Conservation (phyloP, 2,888 invertebrate species). For the Heteropelma amictum region DNA sequence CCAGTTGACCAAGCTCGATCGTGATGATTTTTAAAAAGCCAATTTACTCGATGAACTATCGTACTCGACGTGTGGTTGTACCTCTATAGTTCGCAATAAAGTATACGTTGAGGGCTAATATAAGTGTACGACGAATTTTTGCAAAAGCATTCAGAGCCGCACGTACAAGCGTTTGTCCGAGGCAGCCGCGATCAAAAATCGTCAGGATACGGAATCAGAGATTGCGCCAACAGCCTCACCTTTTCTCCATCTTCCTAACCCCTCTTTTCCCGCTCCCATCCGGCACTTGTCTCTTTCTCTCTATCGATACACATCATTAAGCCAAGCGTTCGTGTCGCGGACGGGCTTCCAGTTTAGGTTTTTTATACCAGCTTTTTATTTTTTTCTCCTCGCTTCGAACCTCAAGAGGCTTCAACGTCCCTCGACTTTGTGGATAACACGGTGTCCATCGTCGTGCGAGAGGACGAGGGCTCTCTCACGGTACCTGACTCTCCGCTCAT, state of each 20-base stretch:
- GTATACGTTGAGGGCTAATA: too few species aligned
- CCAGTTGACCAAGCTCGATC: too few species aligned
- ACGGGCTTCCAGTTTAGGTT: slow-evolving; percentile 49
- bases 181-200: slow-evolving; percentile 29
- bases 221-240: slow-evolving; percentile 21
- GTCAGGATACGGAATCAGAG: slow-evolving; percentile 42
- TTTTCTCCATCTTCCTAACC: slow-evolving; percentile 12
- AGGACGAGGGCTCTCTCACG: slow-evolving; percentile 55
- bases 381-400: slow-evolving; percentile 37
- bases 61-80: too few species aligned
- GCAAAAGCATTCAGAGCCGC: neutral
- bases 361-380: slow-evolving; percentile 31
- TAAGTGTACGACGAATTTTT: too few species aligned
- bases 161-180: slow-evolving; percentile 23
- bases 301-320: slow-evolving; percentile 74
- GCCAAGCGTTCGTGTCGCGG: slow-evolving; percentile 72
- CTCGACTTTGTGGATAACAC: slow-evolving; percentile 52
- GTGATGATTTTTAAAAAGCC: too few species aligned
- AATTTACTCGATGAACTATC: too few species aligned
- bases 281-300: slow-evolving; percentile 61
- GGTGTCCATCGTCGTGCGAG: slow-evolving; percentile 59
- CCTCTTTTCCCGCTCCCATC: too few species aligned
- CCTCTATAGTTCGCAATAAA: too few species aligned
- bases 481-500: slow-evolving; percentile 26
- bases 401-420: slow-evolving; percentile 42